phyloP scores from a whole-genome alignment of 2,797 vertebrate species.

The Eleutherodactylus coqui region DNA sequence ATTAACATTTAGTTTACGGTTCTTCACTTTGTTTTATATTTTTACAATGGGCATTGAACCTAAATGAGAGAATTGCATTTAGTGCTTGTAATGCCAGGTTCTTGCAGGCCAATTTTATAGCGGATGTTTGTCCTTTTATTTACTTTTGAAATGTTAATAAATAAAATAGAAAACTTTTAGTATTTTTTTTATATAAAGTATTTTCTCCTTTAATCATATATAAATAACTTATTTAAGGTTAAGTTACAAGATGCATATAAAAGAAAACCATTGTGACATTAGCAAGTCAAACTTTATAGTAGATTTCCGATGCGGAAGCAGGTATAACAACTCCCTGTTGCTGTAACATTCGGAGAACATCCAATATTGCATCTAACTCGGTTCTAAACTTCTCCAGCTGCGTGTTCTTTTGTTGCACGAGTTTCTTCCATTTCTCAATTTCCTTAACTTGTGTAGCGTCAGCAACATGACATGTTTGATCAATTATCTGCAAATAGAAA shows the following conservation, averaged over 20 bases:
- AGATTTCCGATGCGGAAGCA: conserved; percentile 62
- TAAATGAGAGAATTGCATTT: background rate
- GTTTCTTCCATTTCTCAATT: conserved; percentile 81
- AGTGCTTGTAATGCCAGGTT: too few species aligned
- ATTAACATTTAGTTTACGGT: too few species aligned
- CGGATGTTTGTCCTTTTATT: background rate
- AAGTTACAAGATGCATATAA: background rate
- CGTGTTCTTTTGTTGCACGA: conserved; percentile 82
- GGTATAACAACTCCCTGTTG: conserved; percentile 86
- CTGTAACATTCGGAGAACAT: conserved; percentile 88
- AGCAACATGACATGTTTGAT: conserved; percentile 70
- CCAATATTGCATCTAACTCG: conserved; percentile 92
- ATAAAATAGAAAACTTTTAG: background rate
- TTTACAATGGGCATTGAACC: background rate
- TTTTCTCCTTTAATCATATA: too few species aligned
- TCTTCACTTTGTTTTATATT: background rate
- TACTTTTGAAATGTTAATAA: background rate
- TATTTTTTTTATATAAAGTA: too few species aligned
- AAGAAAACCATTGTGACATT: background rate
- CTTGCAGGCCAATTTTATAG: background rate
- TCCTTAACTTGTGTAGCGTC: conserved; percentile 78
- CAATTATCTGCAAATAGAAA: conserved; percentile 80
- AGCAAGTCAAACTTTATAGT: conserved; percentile 56
- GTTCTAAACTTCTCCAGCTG: conserved; percentile 87
- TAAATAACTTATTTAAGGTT: background rate